These are phyloP conservation scores for Orchestia grillus DNA, from an alignment of 1,140 invertebrate species.

Conservation along the genomic window DNA sequence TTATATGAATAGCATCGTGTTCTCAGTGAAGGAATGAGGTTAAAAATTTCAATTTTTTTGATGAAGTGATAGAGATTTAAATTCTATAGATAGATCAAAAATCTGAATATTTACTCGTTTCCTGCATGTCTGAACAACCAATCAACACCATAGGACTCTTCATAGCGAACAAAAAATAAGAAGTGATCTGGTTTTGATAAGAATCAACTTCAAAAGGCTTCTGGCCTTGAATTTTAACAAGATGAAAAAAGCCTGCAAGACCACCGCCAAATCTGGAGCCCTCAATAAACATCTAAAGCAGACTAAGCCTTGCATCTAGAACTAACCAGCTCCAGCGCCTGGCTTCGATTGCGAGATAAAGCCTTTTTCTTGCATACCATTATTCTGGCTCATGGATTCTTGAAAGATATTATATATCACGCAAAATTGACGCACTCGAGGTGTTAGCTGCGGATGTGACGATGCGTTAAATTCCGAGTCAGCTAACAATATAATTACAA, in stretches of 20 bases:
- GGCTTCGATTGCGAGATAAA: background rate
- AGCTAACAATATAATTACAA: too few relatives aligned
- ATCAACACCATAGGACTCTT: background rate
- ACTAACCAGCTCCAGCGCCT: background rate
- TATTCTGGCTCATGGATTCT: background rate
- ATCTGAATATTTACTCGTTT: background rate
- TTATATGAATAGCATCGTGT: background rate
- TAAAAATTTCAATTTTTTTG: background rate
- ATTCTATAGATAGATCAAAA: background rate
- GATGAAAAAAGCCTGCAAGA: background rate
- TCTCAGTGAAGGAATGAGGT: background rate
- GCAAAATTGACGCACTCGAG: background rate
- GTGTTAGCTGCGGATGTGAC: background rate
- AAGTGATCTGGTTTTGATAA: background rate
- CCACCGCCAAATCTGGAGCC: background rate
- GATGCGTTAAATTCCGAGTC: background rate
- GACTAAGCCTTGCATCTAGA: background rate
- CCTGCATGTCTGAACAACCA: background rate
- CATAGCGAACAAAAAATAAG: background rate
- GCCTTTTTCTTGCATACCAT: background rate
- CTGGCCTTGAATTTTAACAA: background rate
- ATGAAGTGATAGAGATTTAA: background rate
- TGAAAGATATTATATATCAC: background rate
- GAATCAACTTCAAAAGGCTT: background rate
- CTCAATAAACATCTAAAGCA: background rate